A percentile compares a stretch with the other conserved stretches of the same genome.
Evolutionary conservation across 1,140 invertebrate genomes (phyloP).

Genomic region (Drosophila fuyamai): DNA sequence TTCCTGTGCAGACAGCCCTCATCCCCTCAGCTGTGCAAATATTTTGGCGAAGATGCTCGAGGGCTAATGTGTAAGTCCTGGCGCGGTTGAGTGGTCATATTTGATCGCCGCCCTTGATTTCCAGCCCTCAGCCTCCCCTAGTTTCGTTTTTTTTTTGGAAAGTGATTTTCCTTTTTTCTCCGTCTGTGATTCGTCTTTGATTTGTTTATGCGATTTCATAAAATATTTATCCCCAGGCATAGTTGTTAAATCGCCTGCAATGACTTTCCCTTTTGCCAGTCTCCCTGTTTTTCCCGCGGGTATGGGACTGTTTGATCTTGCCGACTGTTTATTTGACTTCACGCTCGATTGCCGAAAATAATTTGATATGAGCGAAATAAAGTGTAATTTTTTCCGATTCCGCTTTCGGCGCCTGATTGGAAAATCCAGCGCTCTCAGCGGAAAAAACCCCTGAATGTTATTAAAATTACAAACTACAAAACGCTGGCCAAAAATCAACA

Average conservation of each 20-base stretch:
- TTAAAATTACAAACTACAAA: conserved; percentile 61
- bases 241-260: conserved; percentile 82
- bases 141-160: conserved; percentile 31
- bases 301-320: conserved; percentile 57
- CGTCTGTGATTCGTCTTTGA: conserved; percentile 80
- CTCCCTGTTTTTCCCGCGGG: background rate
- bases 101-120: conserved; percentile 75
- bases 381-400: conserved; percentile 66
- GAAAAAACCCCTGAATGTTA: conserved; percentile 49
- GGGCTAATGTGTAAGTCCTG: conserved; percentile 70
- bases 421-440: conserved; percentile 37
- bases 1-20: background rate
- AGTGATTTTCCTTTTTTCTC: conserved; percentile 67
- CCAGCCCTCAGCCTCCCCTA: conserved; percentile 14
- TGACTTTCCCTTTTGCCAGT: conserved; percentile 73
- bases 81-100: conserved; percentile 81
- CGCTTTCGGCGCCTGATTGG: conserved; percentile 53
- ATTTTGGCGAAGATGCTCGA: conserved; percentile 70
- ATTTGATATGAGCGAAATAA: conserved; percentile 82
- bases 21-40: conserved; percentile 63
- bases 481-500: conserved; percentile 27
- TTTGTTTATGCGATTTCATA: conserved; percentile 84
- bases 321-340: conserved; percentile 73
- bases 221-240: conserved; percentile 80
- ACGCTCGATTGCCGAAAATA: conserved; percentile 82